Evolutionary conservation across 2,113 vertebrate species (phyloP).

Genomic region (Nettapus auritus): DNA sequence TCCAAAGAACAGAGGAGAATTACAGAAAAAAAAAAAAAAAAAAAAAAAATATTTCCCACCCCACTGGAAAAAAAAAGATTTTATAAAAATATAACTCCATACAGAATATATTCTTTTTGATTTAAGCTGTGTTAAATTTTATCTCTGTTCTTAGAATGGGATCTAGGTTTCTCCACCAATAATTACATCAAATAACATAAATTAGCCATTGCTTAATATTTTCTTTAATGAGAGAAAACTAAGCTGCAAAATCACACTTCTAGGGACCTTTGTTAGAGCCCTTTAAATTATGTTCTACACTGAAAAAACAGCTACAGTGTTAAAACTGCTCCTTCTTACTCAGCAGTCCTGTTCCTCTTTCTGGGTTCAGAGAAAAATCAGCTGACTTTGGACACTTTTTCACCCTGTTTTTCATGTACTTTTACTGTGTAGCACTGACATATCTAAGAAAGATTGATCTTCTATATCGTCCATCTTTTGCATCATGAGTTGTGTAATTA

Average conservation of each 20-base stretch:
- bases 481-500: neutral
- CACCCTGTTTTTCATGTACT: neutral
- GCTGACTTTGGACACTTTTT: neutral
- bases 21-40: neutral
- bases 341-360: neutral
- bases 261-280: neutral
- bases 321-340: neutral
- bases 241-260: neutral
- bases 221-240: neutral
- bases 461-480: neutral
- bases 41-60: neutral
- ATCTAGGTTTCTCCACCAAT: neutral
- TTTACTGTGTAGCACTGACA: neutral
- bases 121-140: neutral
- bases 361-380: neutral
- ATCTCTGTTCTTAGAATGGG: neutral
- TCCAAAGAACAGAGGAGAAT: neutral
- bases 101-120: neutral
- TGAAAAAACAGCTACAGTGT: neutral
- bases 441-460: neutral
- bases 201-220: neutral
- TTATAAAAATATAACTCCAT: rapidly evolving
- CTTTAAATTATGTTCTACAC: neutral
- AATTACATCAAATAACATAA: neutral
- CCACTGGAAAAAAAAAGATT: neutral